These are phyloP conservation scores for Baccha elongata DNA, from an alignment of 2,888 invertebrate species.

Conservation along the genomic window DNA sequence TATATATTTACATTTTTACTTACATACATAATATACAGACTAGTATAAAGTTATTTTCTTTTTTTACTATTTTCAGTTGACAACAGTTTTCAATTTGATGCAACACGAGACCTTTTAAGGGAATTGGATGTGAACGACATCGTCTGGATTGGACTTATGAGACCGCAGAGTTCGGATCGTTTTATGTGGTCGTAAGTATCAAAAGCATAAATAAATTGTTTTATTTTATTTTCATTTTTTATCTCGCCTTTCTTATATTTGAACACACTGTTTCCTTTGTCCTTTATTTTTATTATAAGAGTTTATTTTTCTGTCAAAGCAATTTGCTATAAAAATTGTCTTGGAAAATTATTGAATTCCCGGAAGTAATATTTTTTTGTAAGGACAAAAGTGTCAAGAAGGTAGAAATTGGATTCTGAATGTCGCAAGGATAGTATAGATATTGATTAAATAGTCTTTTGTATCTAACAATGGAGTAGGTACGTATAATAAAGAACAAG, in stretches of 20 bases:
- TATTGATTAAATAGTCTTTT: constrained; percentile 1
- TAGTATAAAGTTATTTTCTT: constrained; percentile 8
- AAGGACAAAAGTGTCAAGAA: not conserved
- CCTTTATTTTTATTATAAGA: not conserved
- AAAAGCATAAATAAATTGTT: constrained; percentile 39
- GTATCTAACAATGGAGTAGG: no score
- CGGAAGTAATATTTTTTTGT: not conserved
- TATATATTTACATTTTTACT: constrained; percentile 37
- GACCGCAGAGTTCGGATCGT: constrained; percentile 87
- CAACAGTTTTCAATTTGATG: constrained; percentile 89
- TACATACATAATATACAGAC: no score
- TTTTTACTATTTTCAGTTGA: constrained; percentile 84
- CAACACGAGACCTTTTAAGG: constrained; percentile 89
- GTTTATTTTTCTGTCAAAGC: not conserved
- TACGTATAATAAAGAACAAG: no score
- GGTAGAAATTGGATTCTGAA: not conserved
- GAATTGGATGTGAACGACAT: constrained; percentile 90
- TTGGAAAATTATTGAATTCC: constrained; percentile 9
- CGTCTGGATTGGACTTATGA: constrained; percentile 91
- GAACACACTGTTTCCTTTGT: not conserved
- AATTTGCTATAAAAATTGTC: not conserved
- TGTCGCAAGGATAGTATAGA: no score
- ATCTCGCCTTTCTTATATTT: constrained; percentile 4
- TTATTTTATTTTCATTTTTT: constrained; percentile 29
- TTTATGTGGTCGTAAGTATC: constrained; percentile 90